phyloP scores from a whole-genome alignment of 1,140 invertebrate species.

The Macrobrachium nipponense region DNA sequence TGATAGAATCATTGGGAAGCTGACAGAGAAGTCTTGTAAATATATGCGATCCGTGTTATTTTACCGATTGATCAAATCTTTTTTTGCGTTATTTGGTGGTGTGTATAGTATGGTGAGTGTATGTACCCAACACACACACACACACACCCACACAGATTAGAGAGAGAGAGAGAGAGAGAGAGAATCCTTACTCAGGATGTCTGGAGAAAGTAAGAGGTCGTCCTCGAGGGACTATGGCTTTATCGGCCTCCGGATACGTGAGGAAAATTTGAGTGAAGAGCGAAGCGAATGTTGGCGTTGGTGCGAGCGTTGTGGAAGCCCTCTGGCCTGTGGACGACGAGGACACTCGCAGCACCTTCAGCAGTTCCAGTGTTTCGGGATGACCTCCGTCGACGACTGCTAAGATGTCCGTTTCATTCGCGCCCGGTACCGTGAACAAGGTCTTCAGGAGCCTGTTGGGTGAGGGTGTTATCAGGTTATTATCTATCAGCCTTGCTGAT shows the following conservation, averaged over 20 bases:
- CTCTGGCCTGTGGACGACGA: constrained; percentile 18
- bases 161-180: background rate
- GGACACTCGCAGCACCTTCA: constrained; percentile 31
- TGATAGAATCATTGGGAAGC: too few species aligned
- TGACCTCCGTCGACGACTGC: constrained; percentile 43
- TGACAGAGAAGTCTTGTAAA: too few species aligned
- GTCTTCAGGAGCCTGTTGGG: constrained; percentile 29
- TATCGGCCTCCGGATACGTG: constrained; percentile 31
- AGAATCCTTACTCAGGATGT: constrained; percentile 27
- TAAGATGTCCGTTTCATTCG: constrained; percentile 31
- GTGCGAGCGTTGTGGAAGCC: constrained; percentile 33
- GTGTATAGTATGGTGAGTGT: too few species aligned
- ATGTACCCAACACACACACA: too few species aligned
- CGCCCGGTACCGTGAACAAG: constrained; percentile 35
- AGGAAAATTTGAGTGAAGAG: constrained; percentile 36
- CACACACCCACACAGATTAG: too few species aligned
- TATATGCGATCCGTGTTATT: too few species aligned
- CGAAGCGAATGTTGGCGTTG: constrained; percentile 51
- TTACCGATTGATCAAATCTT: too few species aligned
- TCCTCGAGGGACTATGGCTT: constrained; percentile 46
- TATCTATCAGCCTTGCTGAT: too few species aligned
- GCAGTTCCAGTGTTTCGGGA: constrained; percentile 33
- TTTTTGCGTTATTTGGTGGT: too few species aligned
- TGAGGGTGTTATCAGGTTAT: background rate
- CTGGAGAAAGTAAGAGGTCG: constrained; percentile 31